phyloP scores from a whole-genome alignment of 2,113 vertebrate genomes.

The Actenoides hombroni region DNA sequence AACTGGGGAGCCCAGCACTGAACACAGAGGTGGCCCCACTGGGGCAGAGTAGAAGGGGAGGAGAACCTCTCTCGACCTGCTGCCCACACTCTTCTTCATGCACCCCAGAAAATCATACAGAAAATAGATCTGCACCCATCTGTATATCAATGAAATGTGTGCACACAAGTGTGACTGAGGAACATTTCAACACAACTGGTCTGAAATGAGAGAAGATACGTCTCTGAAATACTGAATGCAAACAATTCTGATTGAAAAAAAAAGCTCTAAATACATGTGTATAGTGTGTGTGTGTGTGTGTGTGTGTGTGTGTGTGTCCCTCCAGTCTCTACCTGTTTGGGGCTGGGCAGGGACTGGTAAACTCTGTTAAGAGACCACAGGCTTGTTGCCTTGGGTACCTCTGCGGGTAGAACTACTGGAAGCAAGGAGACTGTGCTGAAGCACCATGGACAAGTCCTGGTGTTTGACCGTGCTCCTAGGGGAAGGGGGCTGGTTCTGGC shows the following conservation, averaged over 20 bases:
- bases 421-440: neutral
- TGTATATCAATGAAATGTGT: too few relatives aligned
- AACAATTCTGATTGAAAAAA: neutral
- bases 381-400: accelerated
- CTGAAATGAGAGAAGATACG: neutral
- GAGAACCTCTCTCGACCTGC: too few relatives aligned
- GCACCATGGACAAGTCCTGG: accelerated
- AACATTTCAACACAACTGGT: neutral
- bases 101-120: too few relatives aligned
- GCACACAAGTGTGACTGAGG: neutral
- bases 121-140: neutral
- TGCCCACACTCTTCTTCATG: too few relatives aligned
- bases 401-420: accelerated
- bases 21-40: too few relatives aligned
- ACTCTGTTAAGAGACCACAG: accelerated
- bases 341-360: neutral
- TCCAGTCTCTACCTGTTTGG: accelerated
- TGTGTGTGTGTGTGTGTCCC: too few relatives aligned
- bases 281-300: too few relatives aligned
- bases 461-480: accelerated
- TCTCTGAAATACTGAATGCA: neutral
- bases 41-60: too few relatives aligned
- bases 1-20: too few relatives aligned
- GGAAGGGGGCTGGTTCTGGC: too few relatives aligned
- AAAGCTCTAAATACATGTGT: neutral